Evolutionary conservation across 2,797 vertebrate species (phyloP).

Genomic region (Allobates femoralis): DNA sequence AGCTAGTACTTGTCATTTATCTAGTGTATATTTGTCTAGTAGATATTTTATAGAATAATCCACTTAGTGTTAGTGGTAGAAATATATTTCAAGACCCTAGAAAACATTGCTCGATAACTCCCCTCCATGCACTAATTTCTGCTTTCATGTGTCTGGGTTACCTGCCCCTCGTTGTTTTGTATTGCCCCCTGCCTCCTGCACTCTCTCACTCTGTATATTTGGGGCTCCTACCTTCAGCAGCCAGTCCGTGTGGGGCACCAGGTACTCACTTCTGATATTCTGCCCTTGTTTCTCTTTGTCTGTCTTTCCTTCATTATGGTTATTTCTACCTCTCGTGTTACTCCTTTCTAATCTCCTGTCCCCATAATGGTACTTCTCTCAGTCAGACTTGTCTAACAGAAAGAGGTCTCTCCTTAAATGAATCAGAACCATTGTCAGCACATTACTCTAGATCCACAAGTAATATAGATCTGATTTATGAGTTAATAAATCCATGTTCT

Average conservation of each 20-base stretch:
- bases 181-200: slow-evolving; percentile 50
- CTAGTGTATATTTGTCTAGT: too few species aligned
- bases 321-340: slow-evolving; percentile 6
- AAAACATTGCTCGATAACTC: not conserved
- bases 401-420: not conserved
- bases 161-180: slow-evolving; percentile 33
- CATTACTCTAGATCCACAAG: not conserved
- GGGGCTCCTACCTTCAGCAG: slow-evolving; percentile 63
- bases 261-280: slow-evolving; percentile 59
- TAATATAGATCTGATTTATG: not conserved
- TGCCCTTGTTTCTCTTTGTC: slow-evolving; percentile 30
- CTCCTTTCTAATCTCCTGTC: not conserved
- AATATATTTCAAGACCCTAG: not conserved
- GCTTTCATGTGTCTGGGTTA: slow-evolving; percentile 20
- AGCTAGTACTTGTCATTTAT: too few species aligned
- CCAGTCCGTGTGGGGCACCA: slow-evolving; percentile 58
- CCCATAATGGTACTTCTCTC: not conserved
- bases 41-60: not conserved
- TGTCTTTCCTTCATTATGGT: slow-evolving; percentile 21
- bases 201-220: slow-evolving; percentile 61
- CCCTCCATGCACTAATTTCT: slow-evolving; percentile 36
- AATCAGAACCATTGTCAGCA: not conserved
- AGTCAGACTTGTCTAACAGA: not conserved
- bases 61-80: not conserved
- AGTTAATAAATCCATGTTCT: slow-evolving; percentile 3